These are phyloP conservation scores for Spialia ferax DNA, from an alignment of 2,888 invertebrate species.

Conservation along the genomic window DNA sequence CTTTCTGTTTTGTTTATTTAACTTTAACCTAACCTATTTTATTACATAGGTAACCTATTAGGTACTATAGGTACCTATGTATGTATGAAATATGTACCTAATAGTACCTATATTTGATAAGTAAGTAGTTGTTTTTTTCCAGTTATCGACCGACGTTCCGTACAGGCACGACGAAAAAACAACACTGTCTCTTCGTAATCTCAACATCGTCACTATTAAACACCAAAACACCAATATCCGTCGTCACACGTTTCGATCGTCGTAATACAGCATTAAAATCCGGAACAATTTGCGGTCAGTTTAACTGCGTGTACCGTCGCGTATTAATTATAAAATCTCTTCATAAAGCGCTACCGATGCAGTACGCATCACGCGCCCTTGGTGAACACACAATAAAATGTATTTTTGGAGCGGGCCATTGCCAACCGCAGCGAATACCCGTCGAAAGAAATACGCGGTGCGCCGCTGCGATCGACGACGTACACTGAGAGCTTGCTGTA, in stretches of 20 bases:
- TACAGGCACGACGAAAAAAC: too few species aligned
- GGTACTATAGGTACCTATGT: too few species aligned
- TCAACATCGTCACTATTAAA: not conserved
- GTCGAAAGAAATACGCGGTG: conserved; percentile 66
- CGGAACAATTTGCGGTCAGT: conserved; percentile 66
- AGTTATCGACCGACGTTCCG: too few species aligned
- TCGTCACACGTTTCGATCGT: conserved; percentile 30
- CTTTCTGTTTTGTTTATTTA: too few species aligned
- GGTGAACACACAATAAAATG: conserved; percentile 80
- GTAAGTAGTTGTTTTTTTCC: too few species aligned
- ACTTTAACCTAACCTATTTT: too few species aligned
- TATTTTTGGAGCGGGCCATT: conserved; percentile 81
- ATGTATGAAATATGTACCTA: too few species aligned
- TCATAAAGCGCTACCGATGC: conserved; percentile 58
- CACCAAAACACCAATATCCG: conserved; percentile 1
- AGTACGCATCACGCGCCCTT: conserved; percentile 69
- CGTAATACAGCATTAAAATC: conserved; percentile 54
- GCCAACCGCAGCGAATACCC: conserved; percentile 69
- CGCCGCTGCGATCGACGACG: conserved; percentile 48
- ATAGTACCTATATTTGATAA: too few species aligned
- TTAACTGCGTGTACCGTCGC: conserved; percentile 60
- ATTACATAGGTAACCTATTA: too few species aligned
- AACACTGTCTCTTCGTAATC: not conserved
- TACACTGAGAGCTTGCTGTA: not conserved
- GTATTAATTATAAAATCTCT: conserved; percentile 73